A percentile compares a stretch with the other conserved stretches of the same genome.
Evolutionary conservation across 2,888 invertebrate genomes (phyloP).

Genomic region (Cenopis cana): DNA sequence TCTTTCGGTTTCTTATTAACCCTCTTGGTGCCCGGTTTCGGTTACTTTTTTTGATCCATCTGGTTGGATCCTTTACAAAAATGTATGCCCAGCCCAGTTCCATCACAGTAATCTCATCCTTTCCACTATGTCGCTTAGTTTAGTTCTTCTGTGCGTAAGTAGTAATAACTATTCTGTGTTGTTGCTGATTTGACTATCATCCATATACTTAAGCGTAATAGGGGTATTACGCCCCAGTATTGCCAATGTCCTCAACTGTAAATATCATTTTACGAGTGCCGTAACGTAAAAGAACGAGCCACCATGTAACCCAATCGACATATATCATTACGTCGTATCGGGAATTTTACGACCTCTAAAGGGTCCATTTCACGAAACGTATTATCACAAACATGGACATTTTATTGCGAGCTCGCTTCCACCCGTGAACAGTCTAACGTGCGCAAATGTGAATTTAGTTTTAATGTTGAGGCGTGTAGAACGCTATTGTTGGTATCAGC

Average conservation of each 20-base stretch:
- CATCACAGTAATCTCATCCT: no score
- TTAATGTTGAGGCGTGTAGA: not conserved
- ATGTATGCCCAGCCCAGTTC: no score
- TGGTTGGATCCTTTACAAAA: no score
- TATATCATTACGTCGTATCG: not conserved
- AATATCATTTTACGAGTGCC: constrained; percentile 5
- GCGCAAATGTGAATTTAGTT: not conserved
- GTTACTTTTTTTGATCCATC: no score
- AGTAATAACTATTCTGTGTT: no score
- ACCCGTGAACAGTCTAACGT: not conserved
- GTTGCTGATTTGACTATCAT: no score
- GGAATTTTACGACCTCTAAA: not conserved
- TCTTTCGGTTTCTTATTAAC: no score
- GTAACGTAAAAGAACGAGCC: not conserved
- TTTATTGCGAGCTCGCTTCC: not conserved
- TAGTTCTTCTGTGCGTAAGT: no score
- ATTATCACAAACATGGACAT: not conserved
- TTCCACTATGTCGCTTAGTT: no score
- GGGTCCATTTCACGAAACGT: constrained; percentile 8
- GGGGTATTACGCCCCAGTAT: not conserved
- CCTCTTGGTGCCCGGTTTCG: no score
- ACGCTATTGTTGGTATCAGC: constrained; percentile 12
- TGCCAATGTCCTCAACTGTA: not conserved
- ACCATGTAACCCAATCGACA: not conserved
- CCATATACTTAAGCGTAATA: no score